phyloP scores from a whole-genome alignment of 2,113 vertebrate genomes.

The Amblyornis subalaris region DNA sequence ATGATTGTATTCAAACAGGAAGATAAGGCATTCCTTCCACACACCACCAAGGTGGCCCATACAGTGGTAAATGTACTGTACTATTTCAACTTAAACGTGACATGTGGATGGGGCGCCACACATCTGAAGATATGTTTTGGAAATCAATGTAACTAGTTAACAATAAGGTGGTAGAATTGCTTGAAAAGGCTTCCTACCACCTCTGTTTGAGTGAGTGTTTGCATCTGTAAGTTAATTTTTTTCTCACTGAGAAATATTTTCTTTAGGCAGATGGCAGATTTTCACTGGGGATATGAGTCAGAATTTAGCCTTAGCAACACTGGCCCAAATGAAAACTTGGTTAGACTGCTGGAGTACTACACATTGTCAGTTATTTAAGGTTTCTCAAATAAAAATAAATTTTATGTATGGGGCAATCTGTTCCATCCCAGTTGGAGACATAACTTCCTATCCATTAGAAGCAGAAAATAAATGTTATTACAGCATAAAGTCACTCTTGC shows the following conservation, averaged over 20 bases:
- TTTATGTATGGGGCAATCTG: not conserved
- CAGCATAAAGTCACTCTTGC: not conserved
- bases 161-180: not conserved
- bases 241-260: not conserved
- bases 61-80: not conserved
- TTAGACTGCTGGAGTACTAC: not conserved
- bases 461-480: not conserved
- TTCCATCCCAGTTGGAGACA: not conserved
- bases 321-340: not conserved
- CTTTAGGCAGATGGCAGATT: not conserved
- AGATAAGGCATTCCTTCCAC: not conserved
- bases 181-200: not conserved
- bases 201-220: not conserved
- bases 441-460: not conserved
- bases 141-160: not conserved
- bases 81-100: not conserved
- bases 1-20: not conserved
- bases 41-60: rapidly evolving
- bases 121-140: not conserved
- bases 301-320: not conserved
- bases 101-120: rapidly evolving
- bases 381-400: not conserved
- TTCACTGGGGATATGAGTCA: not conserved
- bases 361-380: not conserved
- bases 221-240: not conserved